Percentiles rank a stretch among this genome's conserved stretches.
Evolutionary conservation across 2,797 vertebrate genomes (phyloP).

Genomic region (Siniperca undulata): DNA sequence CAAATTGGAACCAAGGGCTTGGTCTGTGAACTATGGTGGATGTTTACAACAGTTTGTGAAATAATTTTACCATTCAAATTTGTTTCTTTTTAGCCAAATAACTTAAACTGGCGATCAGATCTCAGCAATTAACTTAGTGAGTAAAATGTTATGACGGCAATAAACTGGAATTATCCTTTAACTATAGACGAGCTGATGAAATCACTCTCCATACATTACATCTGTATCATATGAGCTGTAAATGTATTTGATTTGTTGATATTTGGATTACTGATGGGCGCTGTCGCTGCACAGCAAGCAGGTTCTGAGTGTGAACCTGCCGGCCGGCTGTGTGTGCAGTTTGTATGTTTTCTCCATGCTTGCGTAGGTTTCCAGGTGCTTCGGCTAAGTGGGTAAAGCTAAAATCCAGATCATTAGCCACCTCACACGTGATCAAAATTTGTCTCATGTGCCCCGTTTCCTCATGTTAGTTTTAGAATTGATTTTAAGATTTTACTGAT

Average conservation of each 20-base stretch:
- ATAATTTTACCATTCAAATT: not conserved
- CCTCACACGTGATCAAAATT: no score
- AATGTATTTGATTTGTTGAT: constrained; percentile 47
- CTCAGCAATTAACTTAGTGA: not conserved
- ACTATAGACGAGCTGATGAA: not conserved
- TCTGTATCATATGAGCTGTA: constrained; percentile 30
- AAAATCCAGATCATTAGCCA: not conserved
- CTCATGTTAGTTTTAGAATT: no score
- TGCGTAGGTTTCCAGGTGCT: not conserved
- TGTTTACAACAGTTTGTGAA: not conserved
- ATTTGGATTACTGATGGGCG: constrained; percentile 35
- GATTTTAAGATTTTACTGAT: no score
- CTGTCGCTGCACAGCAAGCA: not conserved
- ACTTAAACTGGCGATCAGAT: not conserved
- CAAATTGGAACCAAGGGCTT: not conserved
- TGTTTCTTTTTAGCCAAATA: not conserved
- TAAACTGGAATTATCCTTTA: not conserved
- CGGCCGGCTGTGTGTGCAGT: not conserved
- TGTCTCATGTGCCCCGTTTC: no score
- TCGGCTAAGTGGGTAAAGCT: no score
- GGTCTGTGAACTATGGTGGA: not conserved
- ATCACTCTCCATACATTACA: not conserved
- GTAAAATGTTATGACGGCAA: not conserved
- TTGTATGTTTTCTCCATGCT: not conserved
- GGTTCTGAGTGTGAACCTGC: not conserved